phyloP scores from a whole-genome alignment of 2,797 vertebrate genomes.

The Lacerta viridis region DNA sequence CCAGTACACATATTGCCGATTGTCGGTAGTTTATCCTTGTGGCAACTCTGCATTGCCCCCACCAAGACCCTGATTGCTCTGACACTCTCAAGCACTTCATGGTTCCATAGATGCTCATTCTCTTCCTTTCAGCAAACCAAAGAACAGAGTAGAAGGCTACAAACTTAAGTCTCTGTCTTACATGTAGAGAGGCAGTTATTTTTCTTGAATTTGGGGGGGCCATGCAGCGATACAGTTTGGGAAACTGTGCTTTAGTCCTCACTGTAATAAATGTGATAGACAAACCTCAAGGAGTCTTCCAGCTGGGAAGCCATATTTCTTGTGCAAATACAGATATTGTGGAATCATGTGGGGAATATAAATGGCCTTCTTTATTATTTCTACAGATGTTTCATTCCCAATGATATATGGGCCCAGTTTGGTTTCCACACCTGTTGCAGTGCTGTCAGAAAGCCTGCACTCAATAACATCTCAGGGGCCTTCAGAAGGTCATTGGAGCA shows the following conservation, averaged over 20 bases:
- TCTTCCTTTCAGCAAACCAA: not conserved
- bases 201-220: not conserved
- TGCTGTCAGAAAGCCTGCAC: slow-evolving; percentile 68
- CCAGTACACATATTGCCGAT: not conserved
- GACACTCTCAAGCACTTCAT: not conserved
- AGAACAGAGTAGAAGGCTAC: not conserved
- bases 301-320: slow-evolving; percentile 48
- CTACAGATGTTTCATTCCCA: slow-evolving; percentile 62
- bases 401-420: slow-evolving; percentile 72
- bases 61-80: not conserved
- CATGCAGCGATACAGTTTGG: not conserved
- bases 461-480: slow-evolving; percentile 30
- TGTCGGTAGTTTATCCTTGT: not conserved
- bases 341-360: slow-evolving; percentile 20
- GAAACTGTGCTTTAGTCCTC: slow-evolving; percentile 41
- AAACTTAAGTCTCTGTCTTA: not conserved
- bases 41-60: not conserved
- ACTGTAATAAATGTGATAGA: slow-evolving; percentile 53
- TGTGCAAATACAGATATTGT: slow-evolving; percentile 28
- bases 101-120: not conserved
- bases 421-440: slow-evolving; percentile 80
- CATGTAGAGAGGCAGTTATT: not conserved
- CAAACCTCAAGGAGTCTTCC: slow-evolving; percentile 47
- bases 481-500: slow-evolving; percentile 63
- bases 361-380: slow-evolving; percentile 57